Conservation (phyloP, 2,888 invertebrate genomes). For the Cloeon dipterum region DNA sequence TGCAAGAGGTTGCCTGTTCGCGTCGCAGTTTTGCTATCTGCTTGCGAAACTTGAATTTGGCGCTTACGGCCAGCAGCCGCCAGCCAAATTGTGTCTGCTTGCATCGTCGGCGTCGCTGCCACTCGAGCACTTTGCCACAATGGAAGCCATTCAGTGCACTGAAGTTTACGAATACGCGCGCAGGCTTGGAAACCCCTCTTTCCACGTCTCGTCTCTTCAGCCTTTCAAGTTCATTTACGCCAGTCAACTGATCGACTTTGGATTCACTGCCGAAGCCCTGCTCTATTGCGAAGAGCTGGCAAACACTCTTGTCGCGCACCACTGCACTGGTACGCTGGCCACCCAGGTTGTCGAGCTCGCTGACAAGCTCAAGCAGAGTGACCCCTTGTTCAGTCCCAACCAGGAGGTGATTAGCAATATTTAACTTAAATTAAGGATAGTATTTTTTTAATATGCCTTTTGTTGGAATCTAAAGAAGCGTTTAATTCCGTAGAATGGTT, state of each 20-base stretch:
- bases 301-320: constrained; percentile 32
- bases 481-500: too few relatives aligned
- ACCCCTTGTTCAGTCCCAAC: constrained; percentile 22
- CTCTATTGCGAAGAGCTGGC: constrained; percentile 65
- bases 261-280: constrained; percentile 55
- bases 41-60: constrained; percentile 49
- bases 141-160: constrained; percentile 77
- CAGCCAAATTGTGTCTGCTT: constrained; percentile 52
- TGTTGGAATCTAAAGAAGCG: too few relatives aligned
- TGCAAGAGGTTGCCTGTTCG: constrained; percentile 58
- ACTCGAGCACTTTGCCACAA: constrained; percentile 43
- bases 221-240: constrained; percentile 69
- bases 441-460: too few relatives aligned
- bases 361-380: constrained; percentile 42
- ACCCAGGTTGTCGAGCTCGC: constrained; percentile 24
- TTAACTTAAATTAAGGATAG: too few relatives aligned
- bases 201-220: constrained; percentile 50
- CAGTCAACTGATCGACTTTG: constrained; percentile 50
- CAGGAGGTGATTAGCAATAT: too few relatives aligned
- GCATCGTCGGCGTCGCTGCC: constrained; percentile 43
- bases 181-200: constrained; percentile 49
- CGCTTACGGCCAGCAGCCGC: constrained; percentile 10
- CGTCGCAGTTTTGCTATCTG: constrained; percentile 91
- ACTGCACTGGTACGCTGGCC: constrained; percentile 5
- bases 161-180: constrained; percentile 90